Conservation (phyloP, 2,888 invertebrate genomes). For the Volucella zonaria region DNA sequence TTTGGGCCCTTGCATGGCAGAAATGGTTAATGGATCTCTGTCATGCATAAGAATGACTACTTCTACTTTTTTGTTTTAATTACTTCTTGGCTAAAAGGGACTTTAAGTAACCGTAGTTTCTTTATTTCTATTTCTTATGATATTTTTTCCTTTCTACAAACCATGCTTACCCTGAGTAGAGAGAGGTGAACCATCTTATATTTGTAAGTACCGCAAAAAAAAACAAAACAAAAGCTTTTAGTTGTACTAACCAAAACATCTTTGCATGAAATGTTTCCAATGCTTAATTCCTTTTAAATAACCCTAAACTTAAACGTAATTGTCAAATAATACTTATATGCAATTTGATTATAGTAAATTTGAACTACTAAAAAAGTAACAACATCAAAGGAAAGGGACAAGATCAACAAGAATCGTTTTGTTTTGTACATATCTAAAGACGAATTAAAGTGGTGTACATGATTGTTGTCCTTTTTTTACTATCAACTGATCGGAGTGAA, state of each 20-base stretch:
- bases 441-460: too few species aligned
- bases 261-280: not conserved
- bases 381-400: too few species aligned
- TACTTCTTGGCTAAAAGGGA: slow-evolving; percentile 76
- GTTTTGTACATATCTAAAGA: too few species aligned
- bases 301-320: too few species aligned
- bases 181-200: slow-evolving; percentile 81
- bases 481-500: too few species aligned
- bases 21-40: slow-evolving; percentile 10
- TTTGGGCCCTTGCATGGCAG: slow-evolving; percentile 37
- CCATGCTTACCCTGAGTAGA: slow-evolving; percentile 79
- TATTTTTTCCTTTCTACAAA: slow-evolving; percentile 73
- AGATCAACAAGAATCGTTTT: too few species aligned
- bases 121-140: slow-evolving; percentile 68
- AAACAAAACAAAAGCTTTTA: slow-evolving; percentile 22
- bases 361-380: too few species aligned
- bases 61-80: slow-evolving; percentile 43
- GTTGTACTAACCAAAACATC: not conserved
- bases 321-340: too few species aligned
- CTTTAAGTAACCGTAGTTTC: slow-evolving; percentile 72
- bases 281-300: not conserved
- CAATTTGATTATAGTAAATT: too few species aligned
- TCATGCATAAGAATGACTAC: slow-evolving; percentile 11
- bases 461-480: too few species aligned
- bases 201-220: slow-evolving; percentile 80